Evolutionary conservation across 2,797 vertebrate species (phyloP).

Genomic region (Ptychobarbus kaznakovi): DNA sequence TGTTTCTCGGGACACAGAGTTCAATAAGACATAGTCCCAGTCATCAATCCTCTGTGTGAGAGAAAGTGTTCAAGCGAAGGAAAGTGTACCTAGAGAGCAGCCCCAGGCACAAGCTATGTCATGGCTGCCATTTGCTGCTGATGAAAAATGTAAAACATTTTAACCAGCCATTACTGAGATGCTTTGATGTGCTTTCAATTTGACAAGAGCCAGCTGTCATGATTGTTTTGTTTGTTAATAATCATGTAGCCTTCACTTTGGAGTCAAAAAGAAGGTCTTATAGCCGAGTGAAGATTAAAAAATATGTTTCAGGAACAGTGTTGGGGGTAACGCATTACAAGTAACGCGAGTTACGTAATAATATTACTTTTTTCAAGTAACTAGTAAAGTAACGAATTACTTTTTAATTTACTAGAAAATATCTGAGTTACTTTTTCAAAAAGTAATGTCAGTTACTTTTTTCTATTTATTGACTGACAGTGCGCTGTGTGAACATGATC

Average conservation of each 20-base stretch:
- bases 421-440: too few relatives aligned
- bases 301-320: neutral
- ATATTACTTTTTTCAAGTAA: too few relatives aligned
- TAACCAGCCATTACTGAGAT: conserved; percentile 41
- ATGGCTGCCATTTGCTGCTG: conserved; percentile 45
- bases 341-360: too few relatives aligned
- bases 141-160: conserved; percentile 50
- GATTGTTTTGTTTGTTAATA: conserved; percentile 46
- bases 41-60: conserved; percentile 45
- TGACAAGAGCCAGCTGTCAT: conserved; percentile 38
- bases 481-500: too few relatives aligned
- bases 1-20: conserved; percentile 45
- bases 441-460: too few relatives aligned
- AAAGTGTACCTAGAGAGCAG: conserved; percentile 28
- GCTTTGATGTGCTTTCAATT: conserved; percentile 46
- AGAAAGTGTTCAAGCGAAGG: conserved; percentile 42
- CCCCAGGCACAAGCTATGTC: conserved; percentile 46
- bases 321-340: too few relatives aligned
- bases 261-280: neutral
- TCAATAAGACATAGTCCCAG: conserved; percentile 42
- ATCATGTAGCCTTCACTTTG: neutral
- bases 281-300: neutral
- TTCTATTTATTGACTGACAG: too few relatives aligned
- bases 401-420: too few relatives aligned
- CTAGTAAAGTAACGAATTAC: too few relatives aligned